Evolutionary conservation across 2,888 invertebrate species (phyloP), one percentile per base, ranked within the genome.

Genomic region (Sisyra nigra): DNA sequence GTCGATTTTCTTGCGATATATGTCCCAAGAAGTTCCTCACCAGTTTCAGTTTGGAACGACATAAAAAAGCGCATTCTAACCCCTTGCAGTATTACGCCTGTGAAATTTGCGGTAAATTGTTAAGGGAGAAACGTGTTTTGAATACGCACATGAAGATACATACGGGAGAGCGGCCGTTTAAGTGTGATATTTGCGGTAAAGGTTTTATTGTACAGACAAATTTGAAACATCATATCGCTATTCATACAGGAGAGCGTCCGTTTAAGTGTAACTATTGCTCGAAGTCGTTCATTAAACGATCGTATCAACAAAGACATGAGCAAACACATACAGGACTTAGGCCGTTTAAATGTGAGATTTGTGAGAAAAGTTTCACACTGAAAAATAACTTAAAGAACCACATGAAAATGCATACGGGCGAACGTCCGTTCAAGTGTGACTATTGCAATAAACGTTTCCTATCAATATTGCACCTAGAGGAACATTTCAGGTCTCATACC

Each of bases 381-480:
- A 41, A 41, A n/a, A 41, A 17, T 34, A 32, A 41, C 17, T 18
- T 41, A 41, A 41, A 41, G 17, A 41, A 18, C 17, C 41, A 34
- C 34, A 13, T 29, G 6, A 41, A 41, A 41, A 33, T 41, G 19
- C 35, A 41, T n/a, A 34, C 34, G 5, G 41, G 35, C 14, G 41
- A 34, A 11, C 13, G 41, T 6, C 31, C 35, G 8, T 34, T 31
- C 34, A 34, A 41, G 17, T 41, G 41, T 17, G 15, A 34, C 11
- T 4, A 33, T 13, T 41, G 41, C 19, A 19, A 41, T 15, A 41
- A 41, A 18, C 41, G 41, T n/a, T 41, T 41, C 11, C 10, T 34
- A 2, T 33, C 41, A 3, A 41, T n/a, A 5, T 41, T 11, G 10
- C 41, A 41, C 34, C 19, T 41, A 17, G 41, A 41, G 18, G 41